phyloP scores from a whole-genome alignment of 1,140 invertebrate genomes.

The Drosophila erecta region DNA sequence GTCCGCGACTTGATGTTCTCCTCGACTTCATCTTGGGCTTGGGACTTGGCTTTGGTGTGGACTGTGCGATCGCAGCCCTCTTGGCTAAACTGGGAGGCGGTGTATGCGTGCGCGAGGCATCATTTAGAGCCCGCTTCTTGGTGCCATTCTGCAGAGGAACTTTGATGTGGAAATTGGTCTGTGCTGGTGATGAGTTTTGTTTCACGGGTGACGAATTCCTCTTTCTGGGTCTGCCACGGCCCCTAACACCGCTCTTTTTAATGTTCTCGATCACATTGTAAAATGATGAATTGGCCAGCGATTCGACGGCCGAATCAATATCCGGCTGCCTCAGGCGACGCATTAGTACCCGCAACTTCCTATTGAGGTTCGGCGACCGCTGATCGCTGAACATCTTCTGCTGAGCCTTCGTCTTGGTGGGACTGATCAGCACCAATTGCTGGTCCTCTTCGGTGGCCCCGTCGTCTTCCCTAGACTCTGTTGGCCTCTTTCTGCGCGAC shows the following conservation, averaged over 20 bases:
- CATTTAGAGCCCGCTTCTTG: not conserved
- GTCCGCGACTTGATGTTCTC: too few relatives aligned
- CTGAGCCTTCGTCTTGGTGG: conserved; percentile 61
- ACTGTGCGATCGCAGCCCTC: too few relatives aligned
- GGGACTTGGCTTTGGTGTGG: not conserved
- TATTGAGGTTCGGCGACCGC: not conserved
- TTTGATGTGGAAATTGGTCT: conserved; percentile 42
- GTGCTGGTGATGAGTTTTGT: not conserved
- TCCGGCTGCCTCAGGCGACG: not conserved
- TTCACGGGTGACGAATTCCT: conserved; percentile 13
- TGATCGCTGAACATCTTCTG: conserved; percentile 66
- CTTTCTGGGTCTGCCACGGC: conserved; percentile 7
- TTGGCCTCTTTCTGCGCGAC: not conserved
- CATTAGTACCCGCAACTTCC: conserved; percentile 4
- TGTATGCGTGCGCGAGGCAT: conserved; percentile 12
- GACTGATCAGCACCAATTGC: not conserved
- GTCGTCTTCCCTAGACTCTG: not conserved
- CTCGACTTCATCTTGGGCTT: not conserved
- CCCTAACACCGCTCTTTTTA: not conserved
- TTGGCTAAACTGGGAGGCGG: conserved; percentile 35
- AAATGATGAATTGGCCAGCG: not conserved
- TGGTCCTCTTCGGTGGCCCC: not conserved
- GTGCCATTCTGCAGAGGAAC: conserved; percentile 26
- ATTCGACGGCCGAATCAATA: conserved; percentile 1
- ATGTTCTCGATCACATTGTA: not conserved